phyloP scores from a whole-genome alignment of 2,797 vertebrate genomes.

The Buceros bicornis region DNA sequence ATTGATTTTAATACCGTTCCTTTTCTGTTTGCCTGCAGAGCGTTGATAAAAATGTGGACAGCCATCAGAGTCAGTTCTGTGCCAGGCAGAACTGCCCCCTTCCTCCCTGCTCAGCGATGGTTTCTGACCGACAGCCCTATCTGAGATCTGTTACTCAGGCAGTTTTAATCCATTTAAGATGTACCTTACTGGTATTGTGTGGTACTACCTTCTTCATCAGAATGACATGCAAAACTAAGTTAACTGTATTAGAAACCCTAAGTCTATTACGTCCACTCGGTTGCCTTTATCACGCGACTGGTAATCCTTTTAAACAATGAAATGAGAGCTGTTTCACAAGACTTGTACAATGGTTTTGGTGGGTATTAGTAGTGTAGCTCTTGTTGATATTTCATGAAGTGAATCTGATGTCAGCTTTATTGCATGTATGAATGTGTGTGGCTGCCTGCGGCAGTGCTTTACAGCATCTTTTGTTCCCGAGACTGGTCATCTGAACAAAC shows the following conservation, averaged over 20 bases:
- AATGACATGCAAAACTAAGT: background rate
- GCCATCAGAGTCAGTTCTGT: background rate
- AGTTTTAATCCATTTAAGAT: background rate
- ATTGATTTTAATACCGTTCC: background rate
- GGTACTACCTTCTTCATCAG: background rate
- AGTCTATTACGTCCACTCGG: background rate
- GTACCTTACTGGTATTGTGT: background rate
- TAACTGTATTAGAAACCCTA: background rate
- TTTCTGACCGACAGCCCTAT: background rate
- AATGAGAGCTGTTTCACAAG: background rate
- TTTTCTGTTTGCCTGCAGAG: background rate
- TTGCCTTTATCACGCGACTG: background rate
- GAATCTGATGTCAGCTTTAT: background rate
- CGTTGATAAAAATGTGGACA: background rate
- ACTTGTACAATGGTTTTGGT: background rate
- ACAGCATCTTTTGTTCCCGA: background rate
- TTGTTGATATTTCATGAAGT: background rate
- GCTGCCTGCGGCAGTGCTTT: background rate
- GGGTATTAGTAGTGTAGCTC: background rate
- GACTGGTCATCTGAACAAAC: background rate
- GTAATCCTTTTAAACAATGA: slow-evolving; percentile 23
- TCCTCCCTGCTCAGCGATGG: background rate
- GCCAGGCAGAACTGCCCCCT: background rate
- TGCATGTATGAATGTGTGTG: background rate
- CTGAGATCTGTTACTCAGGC: background rate